Evolutionary conservation across 2,797 vertebrate species (phyloP), one percentile per base, ranked within the genome.

Genomic region (Peromyscus melanophrys): DNA sequence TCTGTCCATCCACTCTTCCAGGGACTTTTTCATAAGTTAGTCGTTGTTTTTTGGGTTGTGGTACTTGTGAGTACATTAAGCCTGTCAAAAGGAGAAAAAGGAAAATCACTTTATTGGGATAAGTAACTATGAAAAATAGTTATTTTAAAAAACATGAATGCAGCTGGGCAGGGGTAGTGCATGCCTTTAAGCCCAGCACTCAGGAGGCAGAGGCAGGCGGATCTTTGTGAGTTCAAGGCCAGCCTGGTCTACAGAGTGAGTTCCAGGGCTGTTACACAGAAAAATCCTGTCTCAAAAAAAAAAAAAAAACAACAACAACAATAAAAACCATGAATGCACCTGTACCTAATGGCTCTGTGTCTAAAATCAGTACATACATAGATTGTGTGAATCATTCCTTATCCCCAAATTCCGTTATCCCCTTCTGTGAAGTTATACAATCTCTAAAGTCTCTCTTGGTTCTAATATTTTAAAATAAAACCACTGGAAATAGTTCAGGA

Each of bases 1-100:
- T 99, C 98, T 99, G 99, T 96, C 99, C 99, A 76, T 99, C 99
- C 81, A 86, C 98, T 98, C 99, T 99, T 91, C 99, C 99, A 4
- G 99, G 99, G 17, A 99, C 98, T 97, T 97, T 99, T 98, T 99
- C 99, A 86, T 99, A 99, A 23, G 98, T 98, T 67, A 99, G 83
- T 96, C 98, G 99, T 43, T 96, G 98, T 96, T 98, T 99, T 98
- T 99, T 99, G 93, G 95, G 69, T 11, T 99, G 98, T 2, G 98
- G 96, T 97, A 95, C 40, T 95, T 95, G 99, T 98, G 97, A 46
- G 92, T 98, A 97, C 92, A 95, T 78, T 94, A 94, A 89, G 96
- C 67, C 97, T 98, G 92, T 65, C 98, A 94, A 94, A 77, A 95
- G 95, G 34, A 85, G 77, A 91, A 95, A 92, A 95, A 98, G 76